Evolutionary conservation across 2,888 invertebrate species (phyloP).

Genomic region (Mythimna loreyi): DNA sequence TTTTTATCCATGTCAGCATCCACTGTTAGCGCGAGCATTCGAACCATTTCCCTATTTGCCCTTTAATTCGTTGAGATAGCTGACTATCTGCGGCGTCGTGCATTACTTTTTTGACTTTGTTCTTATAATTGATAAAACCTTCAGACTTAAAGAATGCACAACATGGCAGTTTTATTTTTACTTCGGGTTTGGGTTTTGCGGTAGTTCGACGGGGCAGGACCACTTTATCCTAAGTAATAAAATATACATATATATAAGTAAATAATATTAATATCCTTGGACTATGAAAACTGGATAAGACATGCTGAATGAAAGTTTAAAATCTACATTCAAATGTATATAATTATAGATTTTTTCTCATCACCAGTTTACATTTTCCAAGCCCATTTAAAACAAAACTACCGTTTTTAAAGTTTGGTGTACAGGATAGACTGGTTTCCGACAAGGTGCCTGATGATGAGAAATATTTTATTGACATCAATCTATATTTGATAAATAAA

Average conservation of each 20-base stretch:
- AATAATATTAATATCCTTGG: constrained; percentile 13
- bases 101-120: background rate
- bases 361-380: constrained; percentile 40
- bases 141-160: constrained; percentile 2
- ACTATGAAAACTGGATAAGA: constrained; percentile 27
- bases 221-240: constrained; percentile 5
- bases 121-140: background rate
- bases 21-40: background rate
- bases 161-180: background rate
- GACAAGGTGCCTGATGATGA: constrained; percentile 66
- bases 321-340: background rate
- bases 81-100: background rate
- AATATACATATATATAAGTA: constrained; percentile 1
- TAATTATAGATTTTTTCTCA: background rate
- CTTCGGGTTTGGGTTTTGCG: background rate
- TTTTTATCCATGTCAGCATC: background rate
- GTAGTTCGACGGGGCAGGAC: background rate
- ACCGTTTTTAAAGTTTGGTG: constrained; percentile 58
- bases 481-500: background rate
- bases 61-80: background rate
- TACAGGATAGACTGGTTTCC: constrained; percentile 58
- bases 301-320: background rate
- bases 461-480: constrained; percentile 38
- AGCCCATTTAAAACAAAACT: constrained; percentile 53
- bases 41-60: background rate